Percentiles rank a stretch among this genome's conserved stretches.
These are phyloP conservation scores for Numida meleagris DNA, from an alignment of 2,113 vertebrate genomes.

Conservation along the genomic window DNA sequence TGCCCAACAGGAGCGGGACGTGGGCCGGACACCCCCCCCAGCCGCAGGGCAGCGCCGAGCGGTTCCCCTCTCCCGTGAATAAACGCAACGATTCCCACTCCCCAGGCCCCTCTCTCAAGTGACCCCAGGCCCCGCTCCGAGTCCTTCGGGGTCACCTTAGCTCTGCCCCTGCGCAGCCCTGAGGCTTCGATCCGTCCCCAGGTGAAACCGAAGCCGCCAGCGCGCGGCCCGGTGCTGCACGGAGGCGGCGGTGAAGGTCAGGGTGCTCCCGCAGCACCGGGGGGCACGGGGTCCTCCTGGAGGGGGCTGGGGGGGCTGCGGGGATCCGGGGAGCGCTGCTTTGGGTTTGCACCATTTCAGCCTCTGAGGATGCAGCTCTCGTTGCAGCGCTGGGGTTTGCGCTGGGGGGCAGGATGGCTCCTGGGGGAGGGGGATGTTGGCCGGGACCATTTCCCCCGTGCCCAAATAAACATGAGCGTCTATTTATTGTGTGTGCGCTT, in stretches of 20 bases:
- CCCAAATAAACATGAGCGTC: background rate
- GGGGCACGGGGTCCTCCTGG: no score
- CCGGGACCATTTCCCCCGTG: background rate
- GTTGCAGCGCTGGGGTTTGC: rapidly evolving
- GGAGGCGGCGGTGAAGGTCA: background rate
- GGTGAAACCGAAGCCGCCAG: slow-evolving; percentile 38
- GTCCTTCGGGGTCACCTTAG: slow-evolving; percentile 36
- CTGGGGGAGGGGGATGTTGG: background rate
- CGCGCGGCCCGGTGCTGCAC: background rate
- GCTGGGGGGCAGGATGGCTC: rapidly evolving
- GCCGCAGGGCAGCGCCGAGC: background rate
- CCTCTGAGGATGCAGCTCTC: rapidly evolving
- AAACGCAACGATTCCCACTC: background rate
- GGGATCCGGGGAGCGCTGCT: background rate
- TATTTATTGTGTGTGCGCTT: background rate
- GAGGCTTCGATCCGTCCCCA: slow-evolving; percentile 22
- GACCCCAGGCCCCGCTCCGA: background rate
- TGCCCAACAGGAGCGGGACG: background rate
- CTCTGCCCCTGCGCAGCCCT: background rate
- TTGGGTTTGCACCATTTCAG: background rate
- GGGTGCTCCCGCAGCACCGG: background rate
- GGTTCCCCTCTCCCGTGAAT: background rate
- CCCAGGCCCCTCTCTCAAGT: background rate
- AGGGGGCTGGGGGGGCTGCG: no score
- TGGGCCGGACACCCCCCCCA: background rate